These are phyloP conservation scores for Menidia beryllina DNA, from an alignment of 2,113 vertebrate genomes.

Conservation along the genomic window DNA sequence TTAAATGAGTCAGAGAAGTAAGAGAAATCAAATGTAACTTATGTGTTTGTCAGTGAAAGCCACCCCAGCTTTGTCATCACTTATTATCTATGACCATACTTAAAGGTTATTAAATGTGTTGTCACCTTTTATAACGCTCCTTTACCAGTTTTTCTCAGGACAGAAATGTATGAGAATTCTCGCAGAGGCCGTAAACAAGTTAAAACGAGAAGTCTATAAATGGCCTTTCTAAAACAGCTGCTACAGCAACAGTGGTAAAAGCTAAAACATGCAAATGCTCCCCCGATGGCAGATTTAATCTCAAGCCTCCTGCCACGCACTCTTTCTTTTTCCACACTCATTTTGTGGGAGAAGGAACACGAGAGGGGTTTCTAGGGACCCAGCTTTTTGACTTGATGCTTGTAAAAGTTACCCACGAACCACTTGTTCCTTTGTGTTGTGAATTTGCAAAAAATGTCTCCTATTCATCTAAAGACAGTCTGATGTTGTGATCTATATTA, in stretches of 20 bases:
- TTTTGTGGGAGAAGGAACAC: constrained; percentile 11
- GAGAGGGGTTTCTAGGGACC: constrained; percentile 5
- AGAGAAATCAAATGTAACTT: neutral
- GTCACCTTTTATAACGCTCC: constrained; percentile 9
- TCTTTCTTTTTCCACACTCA: constrained; percentile 33
- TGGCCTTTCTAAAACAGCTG: constrained; percentile 24
- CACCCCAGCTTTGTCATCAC: neutral
- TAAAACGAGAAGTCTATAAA: constrained; percentile 1
- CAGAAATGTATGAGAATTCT: constrained; percentile 26
- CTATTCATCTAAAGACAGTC: too few species aligned
- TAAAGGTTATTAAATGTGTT: neutral
- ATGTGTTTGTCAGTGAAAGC: neutral
- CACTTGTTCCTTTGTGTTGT: neutral
- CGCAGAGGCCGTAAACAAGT: constrained; percentile 15
- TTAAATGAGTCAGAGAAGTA: too few species aligned
- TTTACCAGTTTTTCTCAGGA: constrained; percentile 9
- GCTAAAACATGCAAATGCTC: constrained; percentile 62
- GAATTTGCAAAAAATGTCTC: too few species aligned
- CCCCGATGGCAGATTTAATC: constrained; percentile 49
- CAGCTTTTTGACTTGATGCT: constrained; percentile 19
- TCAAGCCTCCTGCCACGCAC: constrained; percentile 39
- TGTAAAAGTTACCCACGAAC: constrained; percentile 7
- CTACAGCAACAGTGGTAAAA: constrained; percentile 61
- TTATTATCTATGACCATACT: neutral
- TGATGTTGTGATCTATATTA: too few species aligned